These are phyloP conservation scores for Pseudomugil gertrudae DNA, from an alignment of 2,797 vertebrate species.

Conservation along the genomic window DNA sequence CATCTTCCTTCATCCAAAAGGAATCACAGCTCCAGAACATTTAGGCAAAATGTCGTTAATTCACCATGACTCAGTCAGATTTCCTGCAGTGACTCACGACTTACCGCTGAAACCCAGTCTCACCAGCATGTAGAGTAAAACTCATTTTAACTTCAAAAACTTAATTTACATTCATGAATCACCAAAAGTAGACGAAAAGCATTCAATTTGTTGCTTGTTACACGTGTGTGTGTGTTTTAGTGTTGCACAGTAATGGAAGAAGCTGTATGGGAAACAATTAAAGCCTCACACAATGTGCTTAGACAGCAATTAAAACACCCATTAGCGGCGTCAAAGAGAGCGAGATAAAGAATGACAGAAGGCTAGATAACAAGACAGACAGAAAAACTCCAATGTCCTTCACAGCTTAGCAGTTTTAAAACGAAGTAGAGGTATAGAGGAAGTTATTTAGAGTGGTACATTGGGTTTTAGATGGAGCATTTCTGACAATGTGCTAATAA, in stretches of 20 bases:
- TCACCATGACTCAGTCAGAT: slow-evolving; percentile 29
- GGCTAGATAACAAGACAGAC: slow-evolving; percentile 52
- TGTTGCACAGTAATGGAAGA: slow-evolving; percentile 46
- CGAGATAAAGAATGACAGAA: slow-evolving; percentile 46
- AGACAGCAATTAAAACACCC: slow-evolving; percentile 75
- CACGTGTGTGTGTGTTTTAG: slow-evolving; percentile 24
- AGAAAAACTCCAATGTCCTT: slow-evolving; percentile 36
- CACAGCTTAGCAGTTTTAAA: slow-evolving; percentile 21
- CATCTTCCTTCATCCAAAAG: slow-evolving; percentile 7
- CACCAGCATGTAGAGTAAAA: slow-evolving; percentile 12
- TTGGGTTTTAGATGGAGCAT: slow-evolving; percentile 34
- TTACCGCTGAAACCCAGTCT: slow-evolving; percentile 21
- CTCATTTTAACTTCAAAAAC: slow-evolving; percentile 28
- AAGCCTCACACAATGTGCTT: slow-evolving; percentile 65
- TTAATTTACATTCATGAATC: slow-evolving; percentile 32
- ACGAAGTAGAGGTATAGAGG: slow-evolving; percentile 13
- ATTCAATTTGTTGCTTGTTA: slow-evolving; percentile 13
- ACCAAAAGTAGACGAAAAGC: slow-evolving; percentile 15
- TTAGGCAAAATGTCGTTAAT: slow-evolving; percentile 27
- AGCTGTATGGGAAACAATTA: slow-evolving; percentile 74
- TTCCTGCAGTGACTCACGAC: slow-evolving; percentile 17
- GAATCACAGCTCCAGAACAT: slow-evolving; percentile 33
- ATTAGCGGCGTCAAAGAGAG: slow-evolving; percentile 58
- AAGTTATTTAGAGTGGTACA: slow-evolving; percentile 19
- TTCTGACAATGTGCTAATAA: slow-evolving; percentile 29